Evolutionary conservation across 2,888 invertebrate genomes (phyloP).

Genomic region (Actias luna): DNA sequence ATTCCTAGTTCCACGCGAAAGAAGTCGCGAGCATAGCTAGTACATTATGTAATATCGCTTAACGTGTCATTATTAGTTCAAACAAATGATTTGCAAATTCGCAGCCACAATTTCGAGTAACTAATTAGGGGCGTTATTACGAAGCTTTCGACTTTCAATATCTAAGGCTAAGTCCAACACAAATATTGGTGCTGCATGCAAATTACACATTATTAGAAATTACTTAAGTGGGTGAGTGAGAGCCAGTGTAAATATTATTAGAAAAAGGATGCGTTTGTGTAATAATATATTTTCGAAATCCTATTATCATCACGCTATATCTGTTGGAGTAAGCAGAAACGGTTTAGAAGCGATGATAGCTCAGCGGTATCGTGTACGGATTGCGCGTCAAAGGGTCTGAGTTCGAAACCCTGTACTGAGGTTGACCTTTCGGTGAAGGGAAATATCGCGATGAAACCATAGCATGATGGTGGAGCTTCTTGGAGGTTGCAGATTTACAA

Average conservation of each 20-base stretch:
- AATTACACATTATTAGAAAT: neutral
- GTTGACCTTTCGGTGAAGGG: too few species aligned
- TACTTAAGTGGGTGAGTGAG: neutral
- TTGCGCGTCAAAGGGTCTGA: too few species aligned
- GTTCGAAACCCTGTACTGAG: too few species aligned
- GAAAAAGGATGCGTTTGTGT: neutral
- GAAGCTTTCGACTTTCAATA: neutral
- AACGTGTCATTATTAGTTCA: neutral
- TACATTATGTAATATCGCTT: neutral
- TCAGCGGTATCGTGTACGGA: too few species aligned
- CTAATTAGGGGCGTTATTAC: neutral
- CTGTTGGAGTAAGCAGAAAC: too few species aligned
- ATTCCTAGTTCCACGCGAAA: too few species aligned
- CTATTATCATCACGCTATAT: neutral
- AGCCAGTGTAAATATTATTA: neutral
- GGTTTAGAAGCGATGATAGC: too few species aligned
- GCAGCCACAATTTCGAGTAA: neutral
- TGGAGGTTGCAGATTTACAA: too few species aligned
- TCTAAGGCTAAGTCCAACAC: neutral
- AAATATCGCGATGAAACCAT: too few species aligned
- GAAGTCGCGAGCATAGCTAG: too few species aligned
- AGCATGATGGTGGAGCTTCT: too few species aligned
- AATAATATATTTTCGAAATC: neutral
- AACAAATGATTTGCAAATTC: neutral
- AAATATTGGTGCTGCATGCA: neutral